Percentiles rank a stretch among this genome's conserved stretches.
phyloP scores from a whole-genome alignment of 2,113 vertebrate genomes.

The Fregetta grallaria region DNA sequence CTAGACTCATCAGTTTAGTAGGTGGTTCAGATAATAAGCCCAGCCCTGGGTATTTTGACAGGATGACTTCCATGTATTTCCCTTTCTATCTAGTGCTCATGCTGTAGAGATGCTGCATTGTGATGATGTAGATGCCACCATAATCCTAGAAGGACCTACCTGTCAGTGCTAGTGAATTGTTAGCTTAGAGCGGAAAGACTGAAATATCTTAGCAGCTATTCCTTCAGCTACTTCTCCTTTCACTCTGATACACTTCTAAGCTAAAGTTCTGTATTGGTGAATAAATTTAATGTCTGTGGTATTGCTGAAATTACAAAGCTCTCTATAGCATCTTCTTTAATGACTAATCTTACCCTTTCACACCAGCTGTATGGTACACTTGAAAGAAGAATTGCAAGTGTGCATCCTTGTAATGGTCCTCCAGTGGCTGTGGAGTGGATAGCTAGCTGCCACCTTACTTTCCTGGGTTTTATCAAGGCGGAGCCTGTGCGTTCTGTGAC shows the following conservation, averaged over 20 bases:
- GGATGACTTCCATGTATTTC: not conserved
- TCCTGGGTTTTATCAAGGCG: not conserved
- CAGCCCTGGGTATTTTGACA: not conserved
- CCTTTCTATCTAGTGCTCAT: not conserved
- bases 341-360: not conserved
- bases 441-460: not conserved
- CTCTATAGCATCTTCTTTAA: not conserved
- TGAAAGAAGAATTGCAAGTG: not conserved
- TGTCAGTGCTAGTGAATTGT: not conserved
- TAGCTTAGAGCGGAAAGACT: not conserved
- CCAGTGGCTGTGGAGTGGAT: not conserved
- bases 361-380: not conserved
- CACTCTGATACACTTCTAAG: not conserved
- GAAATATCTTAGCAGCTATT: not conserved
- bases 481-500: not conserved
- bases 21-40: not conserved
- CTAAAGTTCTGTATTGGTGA: not conserved
- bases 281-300: not conserved
- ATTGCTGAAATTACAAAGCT: not conserved
- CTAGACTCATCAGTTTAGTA: not conserved
- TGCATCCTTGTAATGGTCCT: not conserved
- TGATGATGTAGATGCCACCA: not conserved
- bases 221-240: not conserved
- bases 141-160: not conserved
- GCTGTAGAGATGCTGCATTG: not conserved